These are phyloP conservation scores for Falco rusticolus DNA, from an alignment of 2,797 vertebrate species.

Conservation along the genomic window DNA sequence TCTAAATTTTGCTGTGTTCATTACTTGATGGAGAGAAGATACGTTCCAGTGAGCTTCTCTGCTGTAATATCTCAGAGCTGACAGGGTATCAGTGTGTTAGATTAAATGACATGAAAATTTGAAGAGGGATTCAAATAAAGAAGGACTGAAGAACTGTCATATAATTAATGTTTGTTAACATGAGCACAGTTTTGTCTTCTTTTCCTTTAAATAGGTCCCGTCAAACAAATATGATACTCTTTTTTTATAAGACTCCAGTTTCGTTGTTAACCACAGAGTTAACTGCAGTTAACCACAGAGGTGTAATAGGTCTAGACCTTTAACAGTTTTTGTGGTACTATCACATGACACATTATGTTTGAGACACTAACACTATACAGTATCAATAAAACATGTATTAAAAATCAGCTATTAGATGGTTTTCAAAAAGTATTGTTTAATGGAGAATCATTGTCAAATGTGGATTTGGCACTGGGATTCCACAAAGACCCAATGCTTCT, in stretches of 20 bases:
- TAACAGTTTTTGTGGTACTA: not conserved
- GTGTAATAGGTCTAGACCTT: not conserved
- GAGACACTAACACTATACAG: not conserved
- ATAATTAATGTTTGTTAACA: not conserved
- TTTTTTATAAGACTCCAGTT: not conserved
- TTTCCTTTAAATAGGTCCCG: not conserved
- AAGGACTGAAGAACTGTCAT: not conserved
- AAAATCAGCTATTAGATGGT: not conserved
- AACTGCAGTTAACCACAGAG: not conserved
- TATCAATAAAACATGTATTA: not conserved
- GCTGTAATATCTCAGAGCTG: not conserved
- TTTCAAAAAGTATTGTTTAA: not conserved
- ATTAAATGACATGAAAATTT: conserved; percentile 2
- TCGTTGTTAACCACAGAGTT: not conserved
- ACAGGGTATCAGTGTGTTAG: not conserved
- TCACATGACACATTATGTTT: not conserved
- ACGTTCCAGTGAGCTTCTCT: not conserved
- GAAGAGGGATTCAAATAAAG: conserved; percentile 1
- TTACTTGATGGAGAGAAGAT: not conserved
- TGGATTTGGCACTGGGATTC: not conserved
- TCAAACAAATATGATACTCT: not conserved
- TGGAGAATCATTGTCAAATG: not conserved
- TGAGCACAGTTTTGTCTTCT: not conserved
- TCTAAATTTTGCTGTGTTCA: not conserved
- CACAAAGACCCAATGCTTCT: not conserved